Evolutionary conservation across 2,888 invertebrate genomes (phyloP).

Genomic region (Tiliacea citrago): DNA sequence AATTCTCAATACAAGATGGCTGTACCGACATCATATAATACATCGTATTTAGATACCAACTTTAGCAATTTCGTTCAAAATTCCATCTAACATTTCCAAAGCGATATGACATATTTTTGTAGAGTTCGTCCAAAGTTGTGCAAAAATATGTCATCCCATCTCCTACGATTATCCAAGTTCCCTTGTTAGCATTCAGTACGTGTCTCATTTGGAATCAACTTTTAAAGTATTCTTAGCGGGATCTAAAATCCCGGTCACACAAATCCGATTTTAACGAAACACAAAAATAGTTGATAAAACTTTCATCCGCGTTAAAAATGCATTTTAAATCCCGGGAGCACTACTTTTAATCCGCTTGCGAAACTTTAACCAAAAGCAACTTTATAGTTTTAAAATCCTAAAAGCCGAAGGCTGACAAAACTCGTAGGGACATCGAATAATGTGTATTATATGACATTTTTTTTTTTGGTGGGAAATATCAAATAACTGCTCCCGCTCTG

Average conservation of each 20-base stretch:
- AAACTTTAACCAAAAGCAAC: conserved; percentile 75
- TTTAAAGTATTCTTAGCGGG: conserved; percentile 58
- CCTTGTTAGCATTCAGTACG: conserved; percentile 57
- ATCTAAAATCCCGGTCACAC: conserved; percentile 43
- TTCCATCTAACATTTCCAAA: conserved; percentile 55
- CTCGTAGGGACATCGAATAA: conserved; percentile 31
- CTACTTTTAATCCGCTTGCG: conserved; percentile 82
- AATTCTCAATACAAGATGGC: conserved; percentile 23
- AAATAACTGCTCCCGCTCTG: no score
- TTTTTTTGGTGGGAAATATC: no score
- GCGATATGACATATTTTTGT: conserved; percentile 51
- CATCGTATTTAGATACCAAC: no score
- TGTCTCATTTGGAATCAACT: conserved; percentile 58
- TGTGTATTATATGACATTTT: conserved; percentile 9
- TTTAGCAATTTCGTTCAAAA: conserved; percentile 53
- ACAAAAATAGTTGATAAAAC: conserved; percentile 66
- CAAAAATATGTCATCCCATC: conserved; percentile 55
- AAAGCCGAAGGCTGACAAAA: conserved; percentile 73
- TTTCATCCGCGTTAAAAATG: conserved; percentile 75
- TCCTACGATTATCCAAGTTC: conserved; percentile 50
- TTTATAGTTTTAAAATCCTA: conserved; percentile 76
- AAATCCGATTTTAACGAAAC: conserved; percentile 60
- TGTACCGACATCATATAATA: conserved; percentile 29
- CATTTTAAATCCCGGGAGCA: conserved; percentile 76
- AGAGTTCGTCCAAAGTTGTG: conserved; percentile 51